These are phyloP conservation scores for Panthera uncia DNA, from an alignment of 2,113 vertebrate species.

Conservation along the genomic window DNA sequence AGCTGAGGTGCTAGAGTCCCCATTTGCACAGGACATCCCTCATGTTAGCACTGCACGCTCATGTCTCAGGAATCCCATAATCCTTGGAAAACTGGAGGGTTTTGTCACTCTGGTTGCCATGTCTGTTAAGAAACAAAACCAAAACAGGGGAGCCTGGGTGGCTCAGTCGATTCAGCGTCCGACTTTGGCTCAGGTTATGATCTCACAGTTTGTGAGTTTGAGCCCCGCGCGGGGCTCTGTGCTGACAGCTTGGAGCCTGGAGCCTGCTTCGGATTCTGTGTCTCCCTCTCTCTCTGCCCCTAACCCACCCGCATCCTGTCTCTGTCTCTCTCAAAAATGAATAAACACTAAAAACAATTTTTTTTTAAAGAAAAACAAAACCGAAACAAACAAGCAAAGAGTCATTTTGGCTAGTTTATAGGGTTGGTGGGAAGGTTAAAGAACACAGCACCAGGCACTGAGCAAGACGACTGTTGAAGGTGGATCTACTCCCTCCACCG, in stretches of 20 bases:
- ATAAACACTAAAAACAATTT: too few species aligned
- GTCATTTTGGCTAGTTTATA: too few species aligned
- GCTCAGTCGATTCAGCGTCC: too few species aligned
- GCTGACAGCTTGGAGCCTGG: too few species aligned
- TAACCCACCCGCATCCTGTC: too few species aligned
- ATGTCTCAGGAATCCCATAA: neutral
- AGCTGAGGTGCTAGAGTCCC: neutral
- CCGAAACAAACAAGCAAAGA: neutral
- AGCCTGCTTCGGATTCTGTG: too few species aligned
- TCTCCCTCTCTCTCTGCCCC: too few species aligned
- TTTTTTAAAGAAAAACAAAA: neutral
- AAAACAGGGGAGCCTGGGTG: neutral
- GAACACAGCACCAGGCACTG: neutral
- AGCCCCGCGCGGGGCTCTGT: too few species aligned
- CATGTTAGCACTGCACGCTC: neutral
- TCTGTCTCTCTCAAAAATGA: too few species aligned
- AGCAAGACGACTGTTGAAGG: neutral
- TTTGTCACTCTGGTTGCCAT: neutral
- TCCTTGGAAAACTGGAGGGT: neutral
- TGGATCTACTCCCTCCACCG: neutral
- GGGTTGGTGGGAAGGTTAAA: neutral
- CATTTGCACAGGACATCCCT: neutral
- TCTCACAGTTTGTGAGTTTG: too few species aligned
- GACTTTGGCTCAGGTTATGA: too few species aligned
- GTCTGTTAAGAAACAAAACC: neutral